These are phyloP conservation scores for Chloebia gouldiae DNA, from an alignment of 2,113 vertebrate species.

Conservation along the genomic window DNA sequence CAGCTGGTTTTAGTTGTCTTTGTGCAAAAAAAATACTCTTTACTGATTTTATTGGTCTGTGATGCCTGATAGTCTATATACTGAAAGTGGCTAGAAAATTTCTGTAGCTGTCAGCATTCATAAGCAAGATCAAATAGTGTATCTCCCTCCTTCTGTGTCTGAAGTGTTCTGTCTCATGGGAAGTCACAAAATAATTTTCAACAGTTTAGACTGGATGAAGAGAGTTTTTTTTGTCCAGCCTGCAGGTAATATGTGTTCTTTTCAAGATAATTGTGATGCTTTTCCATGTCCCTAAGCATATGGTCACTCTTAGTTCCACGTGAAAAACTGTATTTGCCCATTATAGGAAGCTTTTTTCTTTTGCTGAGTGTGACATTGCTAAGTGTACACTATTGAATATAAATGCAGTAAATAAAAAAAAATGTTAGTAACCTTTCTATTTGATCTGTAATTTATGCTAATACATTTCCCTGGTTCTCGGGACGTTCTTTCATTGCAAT, in stretches of 20 bases:
- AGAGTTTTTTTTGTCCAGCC: background rate
- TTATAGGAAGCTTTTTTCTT: background rate
- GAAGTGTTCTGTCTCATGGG: background rate
- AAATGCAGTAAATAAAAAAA: background rate
- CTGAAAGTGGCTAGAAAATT: background rate
- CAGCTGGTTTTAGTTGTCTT: background rate
- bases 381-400: background rate
- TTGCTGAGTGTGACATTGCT: background rate
- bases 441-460: background rate
- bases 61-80: background rate
- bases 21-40: background rate
- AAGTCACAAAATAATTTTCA: background rate
- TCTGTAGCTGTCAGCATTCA: background rate
- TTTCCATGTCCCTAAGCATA: background rate
- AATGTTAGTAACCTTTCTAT: background rate
- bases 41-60: background rate
- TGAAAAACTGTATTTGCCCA: background rate
- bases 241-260: background rate
- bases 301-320: background rate
- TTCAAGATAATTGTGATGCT: background rate
- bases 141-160: background rate
- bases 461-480: background rate
- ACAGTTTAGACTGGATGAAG: background rate
- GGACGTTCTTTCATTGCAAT: rapidly evolving
- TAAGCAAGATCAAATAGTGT: background rate